Evolutionary conservation across 1,140 invertebrate species (phyloP).

Genomic region (Brachionus rotundiformis): DNA sequence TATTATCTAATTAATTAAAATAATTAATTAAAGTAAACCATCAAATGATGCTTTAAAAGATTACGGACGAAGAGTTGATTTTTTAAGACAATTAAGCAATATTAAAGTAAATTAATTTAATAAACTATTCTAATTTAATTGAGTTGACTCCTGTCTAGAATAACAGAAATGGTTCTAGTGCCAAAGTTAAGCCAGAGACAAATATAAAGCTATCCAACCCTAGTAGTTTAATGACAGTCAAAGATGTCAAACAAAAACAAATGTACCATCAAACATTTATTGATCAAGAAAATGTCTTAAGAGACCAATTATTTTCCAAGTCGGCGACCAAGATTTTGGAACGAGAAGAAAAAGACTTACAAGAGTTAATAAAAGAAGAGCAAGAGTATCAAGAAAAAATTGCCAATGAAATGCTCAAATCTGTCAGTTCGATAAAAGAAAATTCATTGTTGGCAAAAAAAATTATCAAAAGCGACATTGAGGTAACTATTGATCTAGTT

Average conservation of each 20-base stretch:
- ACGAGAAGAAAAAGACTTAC: neutral
- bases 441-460: constrained; percentile 25
- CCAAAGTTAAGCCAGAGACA: neutral
- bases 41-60: constrained; percentile 43
- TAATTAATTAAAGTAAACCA: too few species aligned
- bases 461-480: constrained; percentile 38
- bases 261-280: constrained; percentile 36
- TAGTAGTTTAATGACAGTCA: constrained; percentile 15
- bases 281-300: neutral
- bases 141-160: neutral
- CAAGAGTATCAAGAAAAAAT: constrained; percentile 49
- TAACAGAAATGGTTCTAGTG: neutral
- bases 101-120: neutral
- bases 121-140: neutral
- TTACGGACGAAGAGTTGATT: constrained; percentile 20
- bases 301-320: constrained; percentile 38
- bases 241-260: constrained; percentile 47
- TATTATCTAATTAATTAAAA: too few species aligned
- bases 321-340: neutral
- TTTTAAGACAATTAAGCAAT: constrained; percentile 18
- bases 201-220: constrained; percentile 3
- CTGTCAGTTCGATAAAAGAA: constrained; percentile 32
- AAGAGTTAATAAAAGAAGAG: neutral
- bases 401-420: constrained; percentile 38
- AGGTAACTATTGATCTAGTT: neutral